Conservation (phyloP, 2,113 vertebrate genomes). For the Salvelinus fontinalis region DNA sequence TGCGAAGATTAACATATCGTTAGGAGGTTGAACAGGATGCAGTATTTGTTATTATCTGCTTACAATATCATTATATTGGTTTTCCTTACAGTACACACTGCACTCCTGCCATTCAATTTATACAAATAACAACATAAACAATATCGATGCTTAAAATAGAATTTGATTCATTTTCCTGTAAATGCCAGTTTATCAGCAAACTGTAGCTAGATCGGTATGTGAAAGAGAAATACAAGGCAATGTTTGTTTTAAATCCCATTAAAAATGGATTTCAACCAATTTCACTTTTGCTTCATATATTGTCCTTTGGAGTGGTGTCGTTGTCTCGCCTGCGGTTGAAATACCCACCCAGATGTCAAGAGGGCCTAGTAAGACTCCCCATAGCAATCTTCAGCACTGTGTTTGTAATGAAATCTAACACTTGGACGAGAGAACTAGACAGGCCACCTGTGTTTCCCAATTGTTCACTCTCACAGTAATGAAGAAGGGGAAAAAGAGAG, state of each 20-base stretch:
- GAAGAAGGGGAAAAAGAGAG: conserved; percentile 36
- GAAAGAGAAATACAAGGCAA: no score
- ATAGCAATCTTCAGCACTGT: conserved; percentile 1
- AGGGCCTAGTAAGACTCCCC: conserved; percentile 20
- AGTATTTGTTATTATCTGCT: not conserved
- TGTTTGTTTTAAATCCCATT: no score
- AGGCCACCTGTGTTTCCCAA: conserved; percentile 69
- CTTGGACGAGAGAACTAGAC: conserved; percentile 70
- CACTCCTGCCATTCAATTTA: no score
- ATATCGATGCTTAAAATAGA: no score
- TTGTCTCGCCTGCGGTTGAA: conserved; percentile 58
- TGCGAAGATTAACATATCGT: not conserved
- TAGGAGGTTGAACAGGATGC: not conserved
- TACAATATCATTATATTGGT: not conserved
- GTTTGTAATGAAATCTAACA: conserved; percentile 72
- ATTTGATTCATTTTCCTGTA: no score
- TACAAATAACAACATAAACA: no score
- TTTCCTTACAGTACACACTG: not conserved
- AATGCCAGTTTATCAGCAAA: no score
- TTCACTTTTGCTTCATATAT: not conserved
- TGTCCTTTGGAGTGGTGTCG: conserved; percentile 1
- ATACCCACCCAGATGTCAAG: conserved; percentile 64
- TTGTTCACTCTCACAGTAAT: conserved; percentile 53
- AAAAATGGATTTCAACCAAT: no score
- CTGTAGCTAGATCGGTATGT: no score